These are phyloP conservation scores for Melipona bicolor DNA, from an alignment of 2,888 invertebrate species.

Conservation along the genomic window DNA sequence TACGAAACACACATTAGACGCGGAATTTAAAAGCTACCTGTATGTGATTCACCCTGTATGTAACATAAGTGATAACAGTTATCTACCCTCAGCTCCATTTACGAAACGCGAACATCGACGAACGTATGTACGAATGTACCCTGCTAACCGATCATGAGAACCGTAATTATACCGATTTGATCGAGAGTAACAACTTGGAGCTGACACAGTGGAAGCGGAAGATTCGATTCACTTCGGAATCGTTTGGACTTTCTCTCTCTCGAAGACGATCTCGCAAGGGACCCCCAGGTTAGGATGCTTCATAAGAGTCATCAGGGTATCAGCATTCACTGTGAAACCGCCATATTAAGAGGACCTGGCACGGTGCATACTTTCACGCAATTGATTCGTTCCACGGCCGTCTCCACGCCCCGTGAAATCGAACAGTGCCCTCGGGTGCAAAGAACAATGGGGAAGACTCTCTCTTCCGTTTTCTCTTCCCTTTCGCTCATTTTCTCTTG, in stretches of 20 bases:
- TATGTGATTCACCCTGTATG: too few relatives aligned
- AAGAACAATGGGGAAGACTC: constrained; percentile 58
- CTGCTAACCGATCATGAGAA: neutral
- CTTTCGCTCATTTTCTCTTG: neutral
- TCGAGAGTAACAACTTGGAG: constrained; percentile 18
- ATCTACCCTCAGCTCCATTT: neutral
- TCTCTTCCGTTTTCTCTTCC: constrained; percentile 14
- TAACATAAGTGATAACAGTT: neutral
- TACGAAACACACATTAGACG: too few relatives aligned
- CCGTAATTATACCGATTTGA: constrained; percentile 37
- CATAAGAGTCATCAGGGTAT: constrained; percentile 43
- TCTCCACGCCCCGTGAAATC: constrained; percentile 62
- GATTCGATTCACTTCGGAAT: constrained; percentile 41
- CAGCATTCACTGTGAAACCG: constrained; percentile 36
- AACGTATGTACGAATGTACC: neutral
- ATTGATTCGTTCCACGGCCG: constrained; percentile 65
- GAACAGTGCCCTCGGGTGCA: constrained; percentile 58
- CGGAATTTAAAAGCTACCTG: too few relatives aligned
- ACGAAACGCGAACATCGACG: neutral
- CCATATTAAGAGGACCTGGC: constrained; percentile 59
- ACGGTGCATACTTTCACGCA: constrained; percentile 60
- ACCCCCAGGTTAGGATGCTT: constrained; percentile 4
- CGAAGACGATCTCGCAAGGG: neutral
- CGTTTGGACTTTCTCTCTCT: constrained; percentile 36
- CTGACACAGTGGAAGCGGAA: constrained; percentile 41